phyloP scores from a whole-genome alignment of 2,888 invertebrate species.

The Eledona agricola region DNA sequence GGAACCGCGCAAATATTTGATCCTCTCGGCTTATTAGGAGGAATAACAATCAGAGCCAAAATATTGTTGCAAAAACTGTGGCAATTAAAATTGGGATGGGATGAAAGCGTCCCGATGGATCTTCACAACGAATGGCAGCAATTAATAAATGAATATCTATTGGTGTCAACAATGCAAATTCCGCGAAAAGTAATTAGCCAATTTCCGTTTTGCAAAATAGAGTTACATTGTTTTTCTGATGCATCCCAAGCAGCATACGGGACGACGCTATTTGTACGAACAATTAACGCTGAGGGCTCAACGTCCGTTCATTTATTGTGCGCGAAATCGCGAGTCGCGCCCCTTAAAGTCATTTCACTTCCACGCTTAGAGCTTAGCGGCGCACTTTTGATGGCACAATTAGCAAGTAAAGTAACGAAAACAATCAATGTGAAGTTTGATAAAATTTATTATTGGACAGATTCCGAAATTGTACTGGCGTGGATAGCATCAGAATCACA shows the following conservation, averaged over 20 bases:
- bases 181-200: slow-evolving; percentile 4
- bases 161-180: not conserved
- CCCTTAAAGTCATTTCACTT: slow-evolving; percentile 27
- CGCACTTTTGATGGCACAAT: slow-evolving; percentile 20
- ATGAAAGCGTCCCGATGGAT: slow-evolving; percentile 3
- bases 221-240: slow-evolving; percentile 21
- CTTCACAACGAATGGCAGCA: not conserved
- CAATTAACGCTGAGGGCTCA: not conserved
- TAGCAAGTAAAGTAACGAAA: not conserved
- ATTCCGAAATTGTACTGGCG: no score
- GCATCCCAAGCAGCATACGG: slow-evolving; percentile 15
- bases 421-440: slow-evolving; percentile 5
- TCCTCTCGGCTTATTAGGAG: slow-evolving; percentile 6
- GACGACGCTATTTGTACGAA: slow-evolving; percentile 6
- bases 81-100: slow-evolving; percentile 16
- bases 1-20: slow-evolving; percentile 9
- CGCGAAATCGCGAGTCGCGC: slow-evolving; percentile 30
- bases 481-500: no score
- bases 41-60: slow-evolving; percentile 14
- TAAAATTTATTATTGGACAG: slow-evolving; percentile 5
- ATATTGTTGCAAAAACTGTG: slow-evolving; percentile 19
- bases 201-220: no score
- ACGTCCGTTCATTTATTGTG: slow-evolving; percentile 1
- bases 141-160: not conserved
- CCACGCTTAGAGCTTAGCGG: slow-evolving; percentile 32